These are phyloP conservation scores for Notocelia uddmanniana DNA, from an alignment of 2,888 invertebrate species.

Conservation along the genomic window DNA sequence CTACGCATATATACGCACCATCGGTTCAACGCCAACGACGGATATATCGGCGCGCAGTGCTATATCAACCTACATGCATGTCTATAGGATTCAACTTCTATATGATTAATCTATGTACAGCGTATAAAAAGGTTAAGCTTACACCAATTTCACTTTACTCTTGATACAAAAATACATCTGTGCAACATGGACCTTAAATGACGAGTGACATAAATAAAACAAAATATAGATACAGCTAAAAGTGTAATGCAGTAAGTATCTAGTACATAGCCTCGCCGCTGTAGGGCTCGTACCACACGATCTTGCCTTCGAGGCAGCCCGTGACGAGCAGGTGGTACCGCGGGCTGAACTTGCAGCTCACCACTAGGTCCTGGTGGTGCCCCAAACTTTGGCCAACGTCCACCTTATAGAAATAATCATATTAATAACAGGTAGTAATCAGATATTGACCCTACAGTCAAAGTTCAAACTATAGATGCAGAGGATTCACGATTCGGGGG, in stretches of 20 bases:
- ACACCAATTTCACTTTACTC: no score
- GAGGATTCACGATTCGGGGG: no score
- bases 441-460: not conserved
- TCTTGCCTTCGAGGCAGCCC: slow-evolving; percentile 95
- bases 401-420: not conserved
- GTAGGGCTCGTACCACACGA: slow-evolving; percentile 95
- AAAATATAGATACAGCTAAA: not conserved
- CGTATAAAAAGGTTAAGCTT: no score
- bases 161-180: no score
- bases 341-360: slow-evolving; percentile 96
- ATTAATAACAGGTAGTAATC: not conserved
- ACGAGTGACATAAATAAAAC: not conserved
- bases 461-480: not conserved
- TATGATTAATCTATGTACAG: no score
- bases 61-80: no score
- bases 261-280: slow-evolving; percentile 73
- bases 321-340: slow-evolving; percentile 94
- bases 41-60: no score
- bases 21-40: no score
- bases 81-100: no score
- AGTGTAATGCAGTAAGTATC: slow-evolving; percentile 52
- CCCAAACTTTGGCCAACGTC: slow-evolving; percentile 90
- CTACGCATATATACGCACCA: no score
- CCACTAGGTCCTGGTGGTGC: slow-evolving; percentile 92
- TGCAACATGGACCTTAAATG: no score